Base-by-base conservation (phyloP, 1,140 invertebrate genomes). In the Drosophila pseudoobscura region DNA sequence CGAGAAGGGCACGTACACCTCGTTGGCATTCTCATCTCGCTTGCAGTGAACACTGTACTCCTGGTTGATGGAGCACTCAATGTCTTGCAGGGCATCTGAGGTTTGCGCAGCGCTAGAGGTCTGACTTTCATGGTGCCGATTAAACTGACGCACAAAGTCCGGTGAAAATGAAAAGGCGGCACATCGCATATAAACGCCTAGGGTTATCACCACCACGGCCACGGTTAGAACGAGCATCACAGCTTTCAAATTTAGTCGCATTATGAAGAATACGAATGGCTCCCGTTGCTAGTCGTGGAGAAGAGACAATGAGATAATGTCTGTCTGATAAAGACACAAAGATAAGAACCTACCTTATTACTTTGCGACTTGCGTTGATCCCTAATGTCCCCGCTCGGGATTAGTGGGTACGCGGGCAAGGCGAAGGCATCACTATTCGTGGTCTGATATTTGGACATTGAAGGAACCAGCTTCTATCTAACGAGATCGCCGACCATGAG, bases 1-100 rank as follows among this genome's bases (percentile, higher is more conserved):
- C 20, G 96, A 96, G 92, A 99, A 99, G 13, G 98, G 97, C 75
- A 99, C 91, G 91, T 96, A 98, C 13, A 99, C 95, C 93, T 98
- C 97, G 80, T 95, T 95, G 9, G 94, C 94, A 80, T 95, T 95
- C n/a, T 94, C 94, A 92, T 97, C 96, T 72, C 95, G 95, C 49
- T 95, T 94, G 92, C 97, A 98, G 17, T 94, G 94, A 72, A 98
- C 94, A 4, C 95, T 95, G 89, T 96, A 97, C 84, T 97, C 96
- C 49, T 96, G 96, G 92, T 98, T 98, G 88, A 98, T 98, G 49
- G 95, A 92, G 92, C 97, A 98, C 71, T 97, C 96, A 64, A 98
- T 96, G 85, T 96, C 96, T 91, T 97, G 95, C 24, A 91, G 39
- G 1, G 63, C 70, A 35, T 3, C 9, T 46, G 53, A 31, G 1